phyloP scores from a whole-genome alignment of 2,888 invertebrate species.

The Pachymerium ferrugineum region DNA sequence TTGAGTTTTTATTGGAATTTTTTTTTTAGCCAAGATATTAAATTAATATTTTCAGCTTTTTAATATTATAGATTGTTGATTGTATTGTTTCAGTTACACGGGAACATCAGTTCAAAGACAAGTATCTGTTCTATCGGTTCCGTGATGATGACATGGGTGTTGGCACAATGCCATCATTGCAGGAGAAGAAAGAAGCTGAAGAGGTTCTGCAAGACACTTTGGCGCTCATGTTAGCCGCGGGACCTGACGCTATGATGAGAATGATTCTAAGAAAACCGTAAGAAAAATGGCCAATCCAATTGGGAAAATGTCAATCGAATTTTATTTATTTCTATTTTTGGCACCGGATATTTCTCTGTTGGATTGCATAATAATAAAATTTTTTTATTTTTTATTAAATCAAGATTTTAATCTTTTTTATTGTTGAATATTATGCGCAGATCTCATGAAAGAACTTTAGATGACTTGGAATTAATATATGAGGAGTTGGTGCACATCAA shows the following conservation, averaged over 20 bases:
- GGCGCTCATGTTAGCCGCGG: constrained; percentile 61
- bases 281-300: too few relatives aligned
- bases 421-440: too few relatives aligned
- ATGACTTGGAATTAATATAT: constrained; percentile 74
- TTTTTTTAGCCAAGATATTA: not conserved
- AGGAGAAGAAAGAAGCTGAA: constrained; percentile 61
- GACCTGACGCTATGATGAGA: constrained; percentile 70
- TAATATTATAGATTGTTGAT: not conserved
- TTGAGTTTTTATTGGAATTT: not conserved
- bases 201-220: constrained; percentile 64
- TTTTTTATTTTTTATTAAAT: too few relatives aligned
- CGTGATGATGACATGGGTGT: constrained; percentile 63
- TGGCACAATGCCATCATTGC: constrained; percentile 53
- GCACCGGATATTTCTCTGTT: too few relatives aligned
- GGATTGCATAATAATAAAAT: too few relatives aligned
- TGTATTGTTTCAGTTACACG: constrained; percentile 57
- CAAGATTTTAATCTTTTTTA: too few relatives aligned
- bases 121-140: constrained; percentile 75
- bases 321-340: too few relatives aligned
- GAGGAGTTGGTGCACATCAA: constrained; percentile 76
- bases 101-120: constrained; percentile 75
- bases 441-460: constrained; percentile 66
- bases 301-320: too few relatives aligned
- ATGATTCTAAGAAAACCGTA: constrained; percentile 75
- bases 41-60: not conserved